phyloP scores from a whole-genome alignment of 2,888 invertebrate genomes.

The Caradrina kadenii region DNA sequence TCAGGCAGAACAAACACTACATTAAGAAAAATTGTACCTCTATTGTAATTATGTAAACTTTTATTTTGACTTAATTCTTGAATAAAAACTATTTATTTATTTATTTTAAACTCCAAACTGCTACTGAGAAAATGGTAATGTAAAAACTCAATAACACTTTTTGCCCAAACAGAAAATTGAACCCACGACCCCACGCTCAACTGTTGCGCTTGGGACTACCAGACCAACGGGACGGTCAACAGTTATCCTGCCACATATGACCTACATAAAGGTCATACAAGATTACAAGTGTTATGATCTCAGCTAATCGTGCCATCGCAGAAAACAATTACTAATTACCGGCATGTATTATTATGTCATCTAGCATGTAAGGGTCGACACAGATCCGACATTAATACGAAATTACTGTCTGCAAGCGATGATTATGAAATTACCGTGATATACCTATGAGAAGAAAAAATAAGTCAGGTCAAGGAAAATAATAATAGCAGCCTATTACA shows the following conservation, averaged over 20 bases:
- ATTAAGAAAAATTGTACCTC: too few species aligned
- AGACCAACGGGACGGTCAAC: not conserved
- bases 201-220: too few species aligned
- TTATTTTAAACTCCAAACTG: too few species aligned
- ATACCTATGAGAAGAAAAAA: constrained; percentile 1
- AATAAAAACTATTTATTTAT: too few species aligned
- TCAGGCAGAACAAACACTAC: too few species aligned
- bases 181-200: too few species aligned
- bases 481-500: not conserved
- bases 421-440: constrained; percentile 7
- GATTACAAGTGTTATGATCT: constrained; percentile 34
- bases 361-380: constrained; percentile 40
- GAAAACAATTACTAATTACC: constrained; percentile 18
- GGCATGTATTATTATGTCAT: not conserved
- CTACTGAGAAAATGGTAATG: too few species aligned
- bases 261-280: constrained; percentile 35
- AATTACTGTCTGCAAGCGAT: constrained; percentile 10
- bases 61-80: too few species aligned
- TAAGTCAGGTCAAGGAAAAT: constrained; percentile 23
- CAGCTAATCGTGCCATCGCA: constrained; percentile 13
- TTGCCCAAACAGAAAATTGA: too few species aligned
- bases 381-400: constrained; percentile 43
- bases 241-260: constrained; percentile 16
- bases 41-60: too few species aligned
- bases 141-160: too few species aligned